Base-by-base conservation (phyloP, 2,113 vertebrate species). In the Phaethon lepturus region DNA sequence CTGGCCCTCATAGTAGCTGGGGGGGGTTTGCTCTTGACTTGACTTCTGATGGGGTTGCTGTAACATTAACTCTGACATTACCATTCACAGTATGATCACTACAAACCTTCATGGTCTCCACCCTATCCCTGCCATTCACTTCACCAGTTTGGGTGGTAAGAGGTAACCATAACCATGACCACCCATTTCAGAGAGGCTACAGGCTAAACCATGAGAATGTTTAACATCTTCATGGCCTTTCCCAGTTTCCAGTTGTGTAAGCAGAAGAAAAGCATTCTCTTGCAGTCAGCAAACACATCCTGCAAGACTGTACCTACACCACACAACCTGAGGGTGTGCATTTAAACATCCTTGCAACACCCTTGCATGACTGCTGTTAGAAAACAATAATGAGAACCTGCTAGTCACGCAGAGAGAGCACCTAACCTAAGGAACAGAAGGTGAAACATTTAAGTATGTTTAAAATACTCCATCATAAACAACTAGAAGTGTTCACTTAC, bases 131-230 rank as follows among this genome's bases (percentile, higher is more conserved):
- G 45, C 7, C 53, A 35, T 16, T 56, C 58, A 4, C 52, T 50
- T 8, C 13, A 33, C 17, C 42, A 71, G 29, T 45, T 20, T 31
- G 38, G 35, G 10, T 47, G 72, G 40, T 5, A 38, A 63, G 42
- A 68, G 12, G 11, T 3, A 23, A 16, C 50, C 0, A 0, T 3
- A 23, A 16, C 50, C 0, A 0, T 2, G 52, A 68, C 3, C 31
- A n/a, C 10, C 4, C 15, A 19, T 50, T 82, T 47, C 75, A 69
- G 22, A 80, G 31, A 55, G 33, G 72, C 28, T 71, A 26, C 50
- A 63, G 35, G n/a, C 35, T 24, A 56, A 80, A 11, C n/a, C 7
- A 17, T 0, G 12, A 71, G 35, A 78, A 22, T 1, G 0, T 69
- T 87, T 7, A 40, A 58, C 24, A 42, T 18, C 50, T 44, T 63